phyloP scores from a whole-genome alignment of 1,140 invertebrate species.

The Drosophila virilis region DNA sequence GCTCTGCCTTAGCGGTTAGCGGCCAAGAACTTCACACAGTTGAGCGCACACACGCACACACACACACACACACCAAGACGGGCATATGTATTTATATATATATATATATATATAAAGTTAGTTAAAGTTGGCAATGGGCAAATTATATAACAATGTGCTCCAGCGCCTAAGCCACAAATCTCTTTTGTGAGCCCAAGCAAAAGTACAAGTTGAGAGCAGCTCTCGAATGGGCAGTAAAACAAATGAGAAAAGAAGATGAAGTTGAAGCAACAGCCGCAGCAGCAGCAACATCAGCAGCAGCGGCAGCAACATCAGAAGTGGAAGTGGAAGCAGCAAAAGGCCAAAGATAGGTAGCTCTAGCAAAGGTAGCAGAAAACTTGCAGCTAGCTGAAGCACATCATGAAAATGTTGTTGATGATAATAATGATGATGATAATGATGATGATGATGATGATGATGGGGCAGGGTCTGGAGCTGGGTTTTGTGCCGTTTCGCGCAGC shows the following conservation, averaged over 20 bases:
- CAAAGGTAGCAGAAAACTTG: constrained; percentile 40
- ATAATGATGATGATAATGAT: constrained; percentile 35
- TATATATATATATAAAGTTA: constrained; percentile 24
- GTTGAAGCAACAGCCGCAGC: constrained; percentile 32
- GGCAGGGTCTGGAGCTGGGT: constrained; percentile 1
- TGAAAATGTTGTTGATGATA: not conserved
- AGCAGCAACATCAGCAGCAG: constrained; percentile 17
- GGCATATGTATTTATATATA: not conserved
- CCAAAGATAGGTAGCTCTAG: constrained; percentile 25
- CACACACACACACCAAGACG: constrained; percentile 7
- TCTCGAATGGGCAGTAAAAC: constrained; percentile 24
- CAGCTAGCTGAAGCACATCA: constrained; percentile 16
- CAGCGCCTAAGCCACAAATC: constrained; percentile 52
- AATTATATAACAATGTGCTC: constrained; percentile 51
- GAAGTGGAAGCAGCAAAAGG: constrained; percentile 31
- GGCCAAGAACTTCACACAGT: constrained; percentile 79
- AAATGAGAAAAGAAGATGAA: constrained; percentile 16
- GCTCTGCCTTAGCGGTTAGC: constrained; percentile 58
- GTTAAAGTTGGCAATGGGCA: constrained; percentile 46
- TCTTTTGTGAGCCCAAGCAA: constrained; percentile 40
- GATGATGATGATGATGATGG: constrained; percentile 20
- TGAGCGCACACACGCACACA: constrained; percentile 56
- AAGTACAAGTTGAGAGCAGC: constrained; percentile 66
- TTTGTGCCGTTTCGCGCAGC: constrained; percentile 28
- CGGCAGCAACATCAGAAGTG: constrained; percentile 28